These are phyloP conservation scores for Nipponacmea schrenckii DNA, from an alignment of 2,888 invertebrate genomes.

Conservation along the genomic window DNA sequence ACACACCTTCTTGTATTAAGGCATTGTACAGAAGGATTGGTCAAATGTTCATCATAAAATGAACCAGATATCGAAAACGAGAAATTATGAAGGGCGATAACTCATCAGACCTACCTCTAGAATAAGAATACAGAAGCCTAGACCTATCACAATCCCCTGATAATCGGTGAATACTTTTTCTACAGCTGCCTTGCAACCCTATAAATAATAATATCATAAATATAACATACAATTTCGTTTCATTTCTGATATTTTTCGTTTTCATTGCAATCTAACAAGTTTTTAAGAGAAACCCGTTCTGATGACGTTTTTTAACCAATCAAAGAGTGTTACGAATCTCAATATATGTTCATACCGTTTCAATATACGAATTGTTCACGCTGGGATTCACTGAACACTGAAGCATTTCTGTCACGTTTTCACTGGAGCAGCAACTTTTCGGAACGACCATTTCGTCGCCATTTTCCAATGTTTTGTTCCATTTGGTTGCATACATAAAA, in stretches of 20 bases:
- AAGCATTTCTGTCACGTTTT: background rate
- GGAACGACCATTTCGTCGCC: background rate
- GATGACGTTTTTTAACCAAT: no score
- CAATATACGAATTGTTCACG: background rate
- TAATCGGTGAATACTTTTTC: slow-evolving; percentile 12
- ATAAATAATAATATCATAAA: background rate
- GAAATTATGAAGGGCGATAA: background rate
- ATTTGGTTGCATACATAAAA: background rate
- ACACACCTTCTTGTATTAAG: no score
- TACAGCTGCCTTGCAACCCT: slow-evolving; percentile 14
- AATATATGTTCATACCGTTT: background rate
- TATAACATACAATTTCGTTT: background rate
- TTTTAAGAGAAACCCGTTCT: no score
- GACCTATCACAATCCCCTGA: slow-evolving; percentile 13
- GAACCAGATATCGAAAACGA: no score
- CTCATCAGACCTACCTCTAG: slow-evolving; percentile 9
- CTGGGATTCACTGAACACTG: background rate
- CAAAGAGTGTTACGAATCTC: no score
- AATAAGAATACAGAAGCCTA: slow-evolving; percentile 3
- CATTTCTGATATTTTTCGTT: no score
- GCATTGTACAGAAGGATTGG: no score
- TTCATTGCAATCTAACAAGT: no score
- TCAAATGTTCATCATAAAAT: no score
- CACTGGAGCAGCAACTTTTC: background rate
- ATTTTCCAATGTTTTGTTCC: background rate